Conservation (phyloP, 1,140 invertebrate species). For the Babylonia areolata region DNA sequence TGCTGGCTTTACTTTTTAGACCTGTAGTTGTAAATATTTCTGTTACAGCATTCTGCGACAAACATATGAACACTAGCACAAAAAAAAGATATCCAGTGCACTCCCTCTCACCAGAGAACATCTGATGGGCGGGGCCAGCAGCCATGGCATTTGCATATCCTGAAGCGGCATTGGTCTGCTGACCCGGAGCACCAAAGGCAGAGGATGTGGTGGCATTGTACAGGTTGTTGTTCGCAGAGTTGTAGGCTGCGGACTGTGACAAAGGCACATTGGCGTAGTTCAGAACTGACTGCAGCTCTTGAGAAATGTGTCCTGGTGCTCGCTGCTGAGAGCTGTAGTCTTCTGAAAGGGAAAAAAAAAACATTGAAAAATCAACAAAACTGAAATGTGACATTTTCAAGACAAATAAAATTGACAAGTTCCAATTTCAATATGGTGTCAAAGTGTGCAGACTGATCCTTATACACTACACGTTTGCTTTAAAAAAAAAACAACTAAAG, state of each 20-base stretch:
- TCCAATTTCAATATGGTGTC: too few species aligned
- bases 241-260: conserved; percentile 48
- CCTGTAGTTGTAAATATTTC: too few species aligned
- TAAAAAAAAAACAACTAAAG: too few species aligned
- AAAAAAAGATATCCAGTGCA: not conserved
- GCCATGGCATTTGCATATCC: conserved; percentile 30
- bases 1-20: too few species aligned
- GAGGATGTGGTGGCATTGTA: conserved; percentile 18
- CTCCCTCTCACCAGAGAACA: not conserved
- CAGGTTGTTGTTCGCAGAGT: conserved; percentile 29
- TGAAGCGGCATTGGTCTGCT: conserved; percentile 1
- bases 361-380: too few species aligned
- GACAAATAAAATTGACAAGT: too few species aligned
- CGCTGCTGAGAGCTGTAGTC: conserved; percentile 31
- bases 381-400: too few species aligned
- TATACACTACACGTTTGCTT: too few species aligned
- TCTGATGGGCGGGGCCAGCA: not conserved
- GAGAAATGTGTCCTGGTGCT: conserved; percentile 13
- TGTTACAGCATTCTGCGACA: too few species aligned
- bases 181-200: conserved; percentile 15
- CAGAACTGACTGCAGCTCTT: conserved; percentile 48
- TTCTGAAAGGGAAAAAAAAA: not conserved
- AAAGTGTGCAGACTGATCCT: too few species aligned
- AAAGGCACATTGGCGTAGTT: conserved; percentile 49
- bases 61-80: too few species aligned